These are phyloP conservation scores for Eudyptes chrysolophus DNA, from an alignment of 2,113 vertebrate genomes.

Conservation along the genomic window DNA sequence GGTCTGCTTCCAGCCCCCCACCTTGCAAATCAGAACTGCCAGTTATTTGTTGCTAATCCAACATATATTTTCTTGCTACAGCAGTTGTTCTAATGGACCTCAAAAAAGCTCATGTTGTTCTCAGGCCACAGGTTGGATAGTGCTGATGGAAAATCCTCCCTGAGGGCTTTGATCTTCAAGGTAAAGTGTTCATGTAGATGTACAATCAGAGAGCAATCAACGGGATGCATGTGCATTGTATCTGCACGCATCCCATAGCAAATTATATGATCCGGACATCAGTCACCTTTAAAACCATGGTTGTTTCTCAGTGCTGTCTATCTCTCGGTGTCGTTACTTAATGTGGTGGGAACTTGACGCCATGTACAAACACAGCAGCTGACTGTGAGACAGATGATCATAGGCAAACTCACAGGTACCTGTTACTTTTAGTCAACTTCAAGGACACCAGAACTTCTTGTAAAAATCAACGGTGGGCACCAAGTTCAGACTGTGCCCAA, in stretches of 20 bases:
- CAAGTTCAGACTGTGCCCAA: neutral
- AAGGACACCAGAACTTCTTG: neutral
- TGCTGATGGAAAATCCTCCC: neutral
- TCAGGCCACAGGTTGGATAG: neutral
- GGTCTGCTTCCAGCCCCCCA: neutral
- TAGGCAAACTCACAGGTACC: neutral
- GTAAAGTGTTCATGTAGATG: neutral
- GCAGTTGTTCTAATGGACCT: neutral
- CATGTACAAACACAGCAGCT: neutral
- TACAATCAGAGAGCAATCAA: neutral
- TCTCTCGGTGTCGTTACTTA: neutral
- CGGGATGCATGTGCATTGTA: fast-evolving
- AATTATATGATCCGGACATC: no score
- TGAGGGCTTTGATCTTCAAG: neutral
- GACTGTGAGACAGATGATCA: neutral
- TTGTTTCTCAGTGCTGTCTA: neutral
- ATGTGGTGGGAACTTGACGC: neutral
- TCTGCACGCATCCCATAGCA: neutral
- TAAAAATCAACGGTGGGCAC: neutral
- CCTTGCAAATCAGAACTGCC: neutral
- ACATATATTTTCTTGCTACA: neutral
- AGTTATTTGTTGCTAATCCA: neutral
- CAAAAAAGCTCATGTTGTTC: neutral
- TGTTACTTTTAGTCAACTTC: neutral
- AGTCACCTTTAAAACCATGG: neutral